phyloP scores from a whole-genome alignment of 2,113 vertebrate genomes.

The Brevimyrus niger region DNA sequence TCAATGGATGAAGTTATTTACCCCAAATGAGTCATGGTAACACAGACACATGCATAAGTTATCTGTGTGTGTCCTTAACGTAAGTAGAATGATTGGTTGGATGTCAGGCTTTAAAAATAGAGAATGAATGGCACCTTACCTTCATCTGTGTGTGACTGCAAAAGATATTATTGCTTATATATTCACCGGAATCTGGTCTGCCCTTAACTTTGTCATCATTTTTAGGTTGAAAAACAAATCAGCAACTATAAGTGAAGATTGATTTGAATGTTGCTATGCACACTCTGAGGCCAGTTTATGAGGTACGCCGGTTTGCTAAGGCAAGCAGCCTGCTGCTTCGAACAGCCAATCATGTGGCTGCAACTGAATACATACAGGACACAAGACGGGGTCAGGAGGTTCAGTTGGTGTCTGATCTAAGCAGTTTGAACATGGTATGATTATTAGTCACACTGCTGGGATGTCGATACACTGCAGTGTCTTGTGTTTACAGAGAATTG shows the following conservation, averaged over 20 bases:
- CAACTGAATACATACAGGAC: not conserved
- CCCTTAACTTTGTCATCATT: not conserved
- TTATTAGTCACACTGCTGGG: not conserved
- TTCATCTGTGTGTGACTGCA: not conserved
- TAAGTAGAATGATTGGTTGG: not conserved
- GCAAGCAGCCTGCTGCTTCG: not conserved
- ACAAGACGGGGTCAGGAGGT: not conserved
- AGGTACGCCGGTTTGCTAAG: not conserved
- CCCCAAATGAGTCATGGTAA: not conserved
- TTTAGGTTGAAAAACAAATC: not conserved
- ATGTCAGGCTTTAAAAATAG: not conserved
- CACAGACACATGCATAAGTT: not conserved
- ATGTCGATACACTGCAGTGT: not conserved
- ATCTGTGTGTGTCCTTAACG: not conserved
- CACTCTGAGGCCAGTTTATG: not conserved
- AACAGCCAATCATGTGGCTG: not conserved
- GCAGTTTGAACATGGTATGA: not conserved
- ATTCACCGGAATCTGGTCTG: not conserved
- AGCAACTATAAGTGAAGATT: not conserved
- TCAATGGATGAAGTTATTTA: conserved; percentile 7
- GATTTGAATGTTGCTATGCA: not conserved
- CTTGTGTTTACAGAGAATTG: not conserved
- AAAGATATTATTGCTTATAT: not conserved
- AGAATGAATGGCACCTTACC: not conserved
- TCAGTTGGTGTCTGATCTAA: not conserved